These are phyloP conservation scores for Cistogaster globosa DNA, from an alignment of 2,888 invertebrate species.

Conservation along the genomic window DNA sequence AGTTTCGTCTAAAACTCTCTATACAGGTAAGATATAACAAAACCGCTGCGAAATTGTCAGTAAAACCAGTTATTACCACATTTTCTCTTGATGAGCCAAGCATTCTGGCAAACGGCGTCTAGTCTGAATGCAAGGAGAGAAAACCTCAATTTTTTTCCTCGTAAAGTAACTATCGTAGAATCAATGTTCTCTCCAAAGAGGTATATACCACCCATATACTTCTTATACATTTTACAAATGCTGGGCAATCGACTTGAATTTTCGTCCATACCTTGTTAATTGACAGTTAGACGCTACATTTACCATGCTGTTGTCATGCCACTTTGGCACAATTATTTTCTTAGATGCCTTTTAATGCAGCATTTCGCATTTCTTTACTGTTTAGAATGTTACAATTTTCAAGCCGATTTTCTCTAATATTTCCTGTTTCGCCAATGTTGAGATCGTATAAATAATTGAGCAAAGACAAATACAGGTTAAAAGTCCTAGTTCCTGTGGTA, in stretches of 20 bases:
- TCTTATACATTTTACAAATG: too few species aligned
- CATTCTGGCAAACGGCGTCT: slow-evolving; percentile 2
- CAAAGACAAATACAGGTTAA: not conserved
- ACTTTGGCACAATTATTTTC: too few species aligned
- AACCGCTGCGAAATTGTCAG: not conserved
- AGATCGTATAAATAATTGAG: too few species aligned
- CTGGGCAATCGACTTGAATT: too few species aligned
- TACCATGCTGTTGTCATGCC: too few species aligned
- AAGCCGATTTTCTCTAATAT: not conserved
- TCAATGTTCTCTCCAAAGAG: slow-evolving; percentile 8
- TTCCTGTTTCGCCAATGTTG: not conserved
- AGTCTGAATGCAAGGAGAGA: not conserved
- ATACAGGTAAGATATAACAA: not conserved
- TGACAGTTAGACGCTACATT: too few species aligned
- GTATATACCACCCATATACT: slow-evolving; percentile 17
- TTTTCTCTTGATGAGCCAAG: too few species aligned
- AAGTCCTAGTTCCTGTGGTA: not conserved
- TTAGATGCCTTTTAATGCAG: too few species aligned
- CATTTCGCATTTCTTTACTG: not conserved
- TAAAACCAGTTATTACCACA: not conserved
- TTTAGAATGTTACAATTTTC: slow-evolving; percentile 12
- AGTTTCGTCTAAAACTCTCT: slow-evolving; percentile 22
- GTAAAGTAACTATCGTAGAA: not conserved
- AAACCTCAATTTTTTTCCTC: slow-evolving; percentile 11
- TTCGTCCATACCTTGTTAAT: too few species aligned